Evolutionary conservation across 2,113 vertebrate genomes (phyloP).

Genomic region (Dipodomys ordii): DNA sequence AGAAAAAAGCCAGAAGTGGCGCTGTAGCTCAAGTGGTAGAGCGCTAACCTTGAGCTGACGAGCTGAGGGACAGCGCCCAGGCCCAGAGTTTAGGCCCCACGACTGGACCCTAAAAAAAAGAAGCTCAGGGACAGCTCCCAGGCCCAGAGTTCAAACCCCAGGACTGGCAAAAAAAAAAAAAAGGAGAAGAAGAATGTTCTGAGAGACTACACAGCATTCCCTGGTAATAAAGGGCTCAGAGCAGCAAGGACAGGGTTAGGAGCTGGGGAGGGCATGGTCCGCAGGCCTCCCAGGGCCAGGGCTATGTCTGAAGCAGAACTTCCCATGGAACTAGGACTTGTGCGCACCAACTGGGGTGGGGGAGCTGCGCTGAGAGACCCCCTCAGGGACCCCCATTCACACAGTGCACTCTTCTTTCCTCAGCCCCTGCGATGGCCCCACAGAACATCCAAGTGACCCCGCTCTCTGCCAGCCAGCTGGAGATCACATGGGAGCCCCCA

Average conservation of each 20-base stretch:
- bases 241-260: not conserved
- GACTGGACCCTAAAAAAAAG: too few species aligned
- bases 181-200: not conserved
- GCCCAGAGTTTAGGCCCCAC: too few species aligned
- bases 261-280: too few species aligned
- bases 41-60: too few species aligned
- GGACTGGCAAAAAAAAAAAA: too few species aligned
- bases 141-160: too few species aligned
- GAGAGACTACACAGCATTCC: not conserved
- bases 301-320: fast-evolving
- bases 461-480: slow-evolving; percentile 93
- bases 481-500: slow-evolving; percentile 95
- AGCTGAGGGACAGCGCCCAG: too few species aligned
- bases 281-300: not conserved
- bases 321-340: not conserved
- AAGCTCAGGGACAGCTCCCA: too few species aligned
- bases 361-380: not conserved
- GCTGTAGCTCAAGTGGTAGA: too few species aligned
- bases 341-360: too few species aligned
- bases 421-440: slow-evolving; percentile 95
- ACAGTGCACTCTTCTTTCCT: slow-evolving; percentile 47
- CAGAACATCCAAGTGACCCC: slow-evolving; percentile 92
- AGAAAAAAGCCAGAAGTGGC: too few species aligned
- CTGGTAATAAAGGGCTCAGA: not conserved
- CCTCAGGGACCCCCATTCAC: slow-evolving; percentile 53